Evolutionary conservation across 2,797 vertebrate genomes (phyloP).

Genomic region (Dendrocincla tyrannina): DNA sequence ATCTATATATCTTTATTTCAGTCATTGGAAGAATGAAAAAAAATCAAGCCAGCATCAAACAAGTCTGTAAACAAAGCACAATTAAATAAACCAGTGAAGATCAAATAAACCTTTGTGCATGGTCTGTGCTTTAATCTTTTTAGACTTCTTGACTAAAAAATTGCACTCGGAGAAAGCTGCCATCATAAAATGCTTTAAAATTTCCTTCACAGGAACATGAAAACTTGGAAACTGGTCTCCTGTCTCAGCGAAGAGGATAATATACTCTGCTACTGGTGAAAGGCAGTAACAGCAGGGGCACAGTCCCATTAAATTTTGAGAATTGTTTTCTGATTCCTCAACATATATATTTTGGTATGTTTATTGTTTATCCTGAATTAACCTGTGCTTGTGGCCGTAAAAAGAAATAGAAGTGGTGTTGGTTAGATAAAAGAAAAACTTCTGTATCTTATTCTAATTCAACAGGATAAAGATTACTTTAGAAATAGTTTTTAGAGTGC

Average conservation of each 20-base stretch:
- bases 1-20: background rate
- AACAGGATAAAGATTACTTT: background rate
- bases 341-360: background rate
- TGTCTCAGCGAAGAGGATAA: background rate
- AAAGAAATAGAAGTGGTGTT: rapidly evolving
- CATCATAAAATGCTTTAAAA: background rate
- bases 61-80: background rate
- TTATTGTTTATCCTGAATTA: background rate
- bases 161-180: background rate
- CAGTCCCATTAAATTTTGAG: background rate
- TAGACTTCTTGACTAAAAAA: background rate
- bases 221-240: background rate
- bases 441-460: background rate
- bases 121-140: background rate
- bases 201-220: background rate
- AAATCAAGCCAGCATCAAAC: background rate
- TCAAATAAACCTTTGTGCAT: background rate
- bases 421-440: background rate
- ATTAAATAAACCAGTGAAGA: background rate
- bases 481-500: background rate
- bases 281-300: background rate
- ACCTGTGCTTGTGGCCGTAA: background rate
- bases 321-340: background rate
- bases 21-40: background rate
- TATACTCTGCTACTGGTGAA: background rate